phyloP scores from a whole-genome alignment of 2,113 vertebrate genomes.

The Colistium nudipinnis region DNA sequence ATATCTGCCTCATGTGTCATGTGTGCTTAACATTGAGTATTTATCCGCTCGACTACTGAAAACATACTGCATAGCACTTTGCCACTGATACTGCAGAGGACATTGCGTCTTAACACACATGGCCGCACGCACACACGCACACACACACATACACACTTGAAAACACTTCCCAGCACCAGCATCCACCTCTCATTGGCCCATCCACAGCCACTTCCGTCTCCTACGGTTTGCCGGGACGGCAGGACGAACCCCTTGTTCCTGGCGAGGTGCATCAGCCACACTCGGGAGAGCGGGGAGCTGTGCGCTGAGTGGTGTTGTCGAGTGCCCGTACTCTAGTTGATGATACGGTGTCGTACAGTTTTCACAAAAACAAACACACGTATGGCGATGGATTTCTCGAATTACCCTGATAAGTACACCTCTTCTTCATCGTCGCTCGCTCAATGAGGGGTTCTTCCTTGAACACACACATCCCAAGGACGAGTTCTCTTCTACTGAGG shows the following conservation, averaged over 20 bases:
- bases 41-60: constrained; percentile 37
- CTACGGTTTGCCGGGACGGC: constrained; percentile 58
- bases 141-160: constrained; percentile 36
- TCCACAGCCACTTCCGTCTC: constrained; percentile 37
- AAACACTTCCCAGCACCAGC: constrained; percentile 49
- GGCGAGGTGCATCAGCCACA: constrained; percentile 35
- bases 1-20: neutral
- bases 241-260: constrained; percentile 61
- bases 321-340: neutral
- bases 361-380: constrained; percentile 39
- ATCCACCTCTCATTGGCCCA: constrained; percentile 38
- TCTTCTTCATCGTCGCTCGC: neutral
- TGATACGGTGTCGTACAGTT: neutral
- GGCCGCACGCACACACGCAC: no score
- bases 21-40: constrained; percentile 8
- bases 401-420: constrained; percentile 7
- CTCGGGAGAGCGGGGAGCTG: constrained; percentile 30
- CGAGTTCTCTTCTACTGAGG: constrained; percentile 9
- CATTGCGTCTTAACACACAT: neutral
- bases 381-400: constrained; percentile 11
- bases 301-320: constrained; percentile 18
- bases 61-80: neutral
- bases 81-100: constrained; percentile 5
- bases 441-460: neutral
- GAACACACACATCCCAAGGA: constrained; percentile 31